Conservation (phyloP, 2,797 vertebrate species). For the Silurus aristotelis region DNA sequence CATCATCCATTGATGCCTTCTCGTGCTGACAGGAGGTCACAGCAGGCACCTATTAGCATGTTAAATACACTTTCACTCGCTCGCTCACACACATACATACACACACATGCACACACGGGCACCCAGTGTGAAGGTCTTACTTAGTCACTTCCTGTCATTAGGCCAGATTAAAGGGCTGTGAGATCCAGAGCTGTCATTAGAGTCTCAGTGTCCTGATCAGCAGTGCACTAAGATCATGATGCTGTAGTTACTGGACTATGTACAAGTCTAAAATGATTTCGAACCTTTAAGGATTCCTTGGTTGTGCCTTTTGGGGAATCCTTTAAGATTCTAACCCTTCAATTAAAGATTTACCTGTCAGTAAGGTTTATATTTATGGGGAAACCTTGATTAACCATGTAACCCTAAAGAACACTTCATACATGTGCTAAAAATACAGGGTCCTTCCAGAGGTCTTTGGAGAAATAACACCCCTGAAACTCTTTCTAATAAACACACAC, state of each 20-base stretch:
- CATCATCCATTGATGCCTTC: constrained; percentile 22
- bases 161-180: constrained; percentile 38
- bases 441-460: background rate
- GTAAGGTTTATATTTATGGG: background rate
- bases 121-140: constrained; percentile 27
- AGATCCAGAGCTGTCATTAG: constrained; percentile 44
- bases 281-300: background rate
- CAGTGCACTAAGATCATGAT: background rate
- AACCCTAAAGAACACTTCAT: background rate
- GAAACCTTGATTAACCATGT: background rate
- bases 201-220: constrained; percentile 20
- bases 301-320: background rate
- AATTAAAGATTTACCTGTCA: background rate
- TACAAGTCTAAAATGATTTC: background rate
- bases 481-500: background rate
- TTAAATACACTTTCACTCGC: constrained; percentile 32
- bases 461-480: background rate
- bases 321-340: background rate
- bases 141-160: constrained; percentile 46
- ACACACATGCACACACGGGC: constrained; percentile 22
- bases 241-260: background rate
- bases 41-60: constrained; percentile 48
- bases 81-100: constrained; percentile 29
- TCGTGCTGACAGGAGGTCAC: constrained; percentile 29
- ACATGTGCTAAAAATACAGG: too few species aligned